Percentiles rank a stretch among this genome's conserved stretches.
These are phyloP conservation scores for Drosophila gunungcola DNA, from an alignment of 1,140 invertebrate species.

Conservation along the genomic window DNA sequence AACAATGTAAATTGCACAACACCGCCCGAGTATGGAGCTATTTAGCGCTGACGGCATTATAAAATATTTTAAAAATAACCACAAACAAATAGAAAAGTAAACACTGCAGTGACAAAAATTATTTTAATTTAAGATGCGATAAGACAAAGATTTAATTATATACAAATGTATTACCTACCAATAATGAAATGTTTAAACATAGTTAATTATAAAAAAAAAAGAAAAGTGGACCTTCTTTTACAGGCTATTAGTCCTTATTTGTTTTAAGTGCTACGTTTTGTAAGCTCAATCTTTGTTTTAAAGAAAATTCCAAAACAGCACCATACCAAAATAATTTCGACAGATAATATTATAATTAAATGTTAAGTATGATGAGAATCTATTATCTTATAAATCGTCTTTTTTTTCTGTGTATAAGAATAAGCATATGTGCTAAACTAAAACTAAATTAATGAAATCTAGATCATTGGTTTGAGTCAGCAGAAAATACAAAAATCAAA, in stretches of 20 bases:
- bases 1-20: conserved; percentile 36
- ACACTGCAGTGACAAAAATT: not conserved
- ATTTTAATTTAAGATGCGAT: not conserved
- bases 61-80: not conserved
- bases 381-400: no score
- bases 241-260: no score
- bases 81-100: not conserved
- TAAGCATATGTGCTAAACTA: conserved; percentile 1
- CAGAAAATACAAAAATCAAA: not conserved
- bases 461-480: not conserved
- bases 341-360: not conserved
- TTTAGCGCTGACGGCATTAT: conserved; percentile 27
- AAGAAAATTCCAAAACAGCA: not conserved
- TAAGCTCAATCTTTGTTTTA: no score
- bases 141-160: no score
- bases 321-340: not conserved
- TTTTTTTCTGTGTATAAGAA: not conserved
- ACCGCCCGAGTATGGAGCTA: conserved; percentile 29
- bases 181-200: no score
- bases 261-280: no score
- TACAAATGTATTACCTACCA: no score
- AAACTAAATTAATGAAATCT: conserved; percentile 2
- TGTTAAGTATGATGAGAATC: no score
- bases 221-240: no score
- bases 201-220: no score